phyloP scores from a whole-genome alignment of 2,113 vertebrate species.

The Nesoenas mayeri region DNA sequence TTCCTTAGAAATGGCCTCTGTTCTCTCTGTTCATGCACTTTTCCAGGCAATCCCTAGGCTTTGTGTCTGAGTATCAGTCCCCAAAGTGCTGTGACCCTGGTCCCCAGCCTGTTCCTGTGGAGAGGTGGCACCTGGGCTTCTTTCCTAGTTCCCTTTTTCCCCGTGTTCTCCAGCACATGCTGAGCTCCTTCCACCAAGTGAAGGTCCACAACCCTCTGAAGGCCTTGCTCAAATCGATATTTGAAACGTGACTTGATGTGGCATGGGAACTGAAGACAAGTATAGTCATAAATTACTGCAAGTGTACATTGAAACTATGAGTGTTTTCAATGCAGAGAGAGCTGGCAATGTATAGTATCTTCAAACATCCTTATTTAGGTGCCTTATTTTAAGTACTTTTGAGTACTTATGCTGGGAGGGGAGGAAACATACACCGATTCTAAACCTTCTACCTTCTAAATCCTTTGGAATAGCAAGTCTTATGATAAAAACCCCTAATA shows the following conservation, averaged over 20 bases:
- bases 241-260: not conserved
- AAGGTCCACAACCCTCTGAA: not conserved
- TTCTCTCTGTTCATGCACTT: not conserved
- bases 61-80: not conserved
- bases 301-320: not conserved
- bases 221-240: not conserved
- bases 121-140: not conserved
- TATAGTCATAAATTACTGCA: not conserved
- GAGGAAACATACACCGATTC: not conserved
- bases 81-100: not conserved
- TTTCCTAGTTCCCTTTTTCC: not conserved
- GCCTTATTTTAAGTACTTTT: not conserved
- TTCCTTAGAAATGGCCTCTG: not conserved
- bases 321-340: not conserved
- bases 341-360: not conserved
- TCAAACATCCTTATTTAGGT: not conserved
- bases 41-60: not conserved
- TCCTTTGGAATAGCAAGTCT: not conserved
- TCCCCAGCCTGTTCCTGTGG: not conserved
- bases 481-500: rapidly evolving
- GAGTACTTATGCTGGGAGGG: not conserved
- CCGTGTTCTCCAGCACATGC: not conserved
- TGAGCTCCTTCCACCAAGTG: not conserved
- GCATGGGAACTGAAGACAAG: not conserved
- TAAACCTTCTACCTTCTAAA: not conserved